These are phyloP conservation scores for Micromesistius poutassou DNA, from an alignment of 2,797 vertebrate species.

Conservation along the genomic window DNA sequence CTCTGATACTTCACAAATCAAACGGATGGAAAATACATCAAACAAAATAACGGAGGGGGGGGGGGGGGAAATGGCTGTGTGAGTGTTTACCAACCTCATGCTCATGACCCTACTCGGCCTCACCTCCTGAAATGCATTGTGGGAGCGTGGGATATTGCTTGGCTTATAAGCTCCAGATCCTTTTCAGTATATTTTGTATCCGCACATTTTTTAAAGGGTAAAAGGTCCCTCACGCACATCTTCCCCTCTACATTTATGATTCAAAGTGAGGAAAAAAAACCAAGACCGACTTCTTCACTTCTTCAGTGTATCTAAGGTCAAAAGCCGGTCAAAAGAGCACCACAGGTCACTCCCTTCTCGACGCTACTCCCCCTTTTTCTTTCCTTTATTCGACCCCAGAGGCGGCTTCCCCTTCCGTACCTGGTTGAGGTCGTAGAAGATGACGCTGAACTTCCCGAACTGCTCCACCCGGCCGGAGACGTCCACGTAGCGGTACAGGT, in stretches of 20 bases:
- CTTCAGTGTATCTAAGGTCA: background rate
- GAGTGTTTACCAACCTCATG: background rate
- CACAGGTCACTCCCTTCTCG: too few relatives aligned
- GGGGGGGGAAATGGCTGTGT: background rate
- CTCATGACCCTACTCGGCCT: background rate
- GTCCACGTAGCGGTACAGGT: slow-evolving; percentile 95
- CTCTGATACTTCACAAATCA: background rate
- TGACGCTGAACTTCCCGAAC: slow-evolving; percentile 97
- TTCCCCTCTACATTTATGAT: background rate
- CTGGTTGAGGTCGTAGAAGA: slow-evolving; percentile 94
- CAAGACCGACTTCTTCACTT: background rate
- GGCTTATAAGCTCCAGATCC: background rate
- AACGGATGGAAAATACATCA: background rate
- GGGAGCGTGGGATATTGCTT: background rate
- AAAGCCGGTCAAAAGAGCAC: too few relatives aligned
- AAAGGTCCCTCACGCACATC: background rate
- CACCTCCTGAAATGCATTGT: background rate
- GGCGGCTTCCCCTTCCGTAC: slow-evolving; percentile 26
- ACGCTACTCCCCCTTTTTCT: too few relatives aligned
- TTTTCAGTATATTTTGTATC: background rate
- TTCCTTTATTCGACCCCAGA: too few relatives aligned
- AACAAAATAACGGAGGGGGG: background rate
- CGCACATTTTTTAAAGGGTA: background rate
- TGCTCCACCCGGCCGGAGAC: slow-evolving; percentile 95
- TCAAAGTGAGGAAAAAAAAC: background rate